Percentiles rank a stretch among this genome's conserved stretches.
phyloP scores from a whole-genome alignment of 2,797 vertebrate genomes.

The Sebastes flavidus region DNA sequence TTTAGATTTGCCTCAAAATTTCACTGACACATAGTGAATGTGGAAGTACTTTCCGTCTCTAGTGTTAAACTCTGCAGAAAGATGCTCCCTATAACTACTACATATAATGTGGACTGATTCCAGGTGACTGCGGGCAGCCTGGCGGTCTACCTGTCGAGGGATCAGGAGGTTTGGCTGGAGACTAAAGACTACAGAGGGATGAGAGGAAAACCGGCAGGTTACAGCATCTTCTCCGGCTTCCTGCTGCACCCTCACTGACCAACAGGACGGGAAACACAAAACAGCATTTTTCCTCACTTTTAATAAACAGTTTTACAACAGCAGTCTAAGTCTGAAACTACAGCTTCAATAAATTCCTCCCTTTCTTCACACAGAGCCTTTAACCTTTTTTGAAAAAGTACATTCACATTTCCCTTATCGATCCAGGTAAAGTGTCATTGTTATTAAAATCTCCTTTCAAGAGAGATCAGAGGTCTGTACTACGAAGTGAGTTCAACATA shows the following conservation, averaged over 20 bases:
- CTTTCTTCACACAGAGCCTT: background rate
- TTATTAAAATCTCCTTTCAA: background rate
- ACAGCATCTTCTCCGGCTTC: constrained; percentile 75
- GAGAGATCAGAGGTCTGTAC: too few relatives aligned
- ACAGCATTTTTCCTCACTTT: background rate
- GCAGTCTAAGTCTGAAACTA: background rate
- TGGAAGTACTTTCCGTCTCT: background rate
- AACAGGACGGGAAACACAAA: background rate
- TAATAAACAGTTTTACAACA: background rate
- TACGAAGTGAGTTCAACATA: too few relatives aligned
- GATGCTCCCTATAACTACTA: background rate
- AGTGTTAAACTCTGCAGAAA: background rate
- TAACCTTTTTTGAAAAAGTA: background rate
- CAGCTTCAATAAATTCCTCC: background rate
- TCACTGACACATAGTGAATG: background rate
- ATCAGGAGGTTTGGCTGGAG: constrained; percentile 72
- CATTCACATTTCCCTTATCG: background rate
- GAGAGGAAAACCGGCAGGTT: background rate
- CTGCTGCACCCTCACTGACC: constrained; percentile 51
- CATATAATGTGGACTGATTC: background rate
- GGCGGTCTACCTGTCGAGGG: constrained; percentile 40
- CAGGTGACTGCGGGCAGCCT: constrained; percentile 68
- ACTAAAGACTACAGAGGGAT: constrained; percentile 62
- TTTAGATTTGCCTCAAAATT: too few relatives aligned
- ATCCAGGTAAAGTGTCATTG: background rate